phyloP scores from a whole-genome alignment of 2,888 invertebrate species.

The Corythucha ciliata region DNA sequence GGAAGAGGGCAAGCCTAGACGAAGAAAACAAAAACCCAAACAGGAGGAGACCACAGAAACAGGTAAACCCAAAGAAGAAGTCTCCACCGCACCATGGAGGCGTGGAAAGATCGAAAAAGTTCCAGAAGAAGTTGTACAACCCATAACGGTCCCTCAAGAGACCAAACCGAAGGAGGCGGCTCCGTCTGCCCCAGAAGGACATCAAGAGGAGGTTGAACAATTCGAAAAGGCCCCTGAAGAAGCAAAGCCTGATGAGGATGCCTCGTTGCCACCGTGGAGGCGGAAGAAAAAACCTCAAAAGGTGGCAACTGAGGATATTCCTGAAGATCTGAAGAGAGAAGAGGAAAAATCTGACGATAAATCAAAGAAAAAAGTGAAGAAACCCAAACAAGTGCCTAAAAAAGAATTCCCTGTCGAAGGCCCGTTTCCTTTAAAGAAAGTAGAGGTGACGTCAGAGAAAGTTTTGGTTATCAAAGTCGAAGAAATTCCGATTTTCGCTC shows the following conservation, averaged over 20 bases:
- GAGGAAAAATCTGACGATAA: not conserved
- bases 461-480: conserved; percentile 33
- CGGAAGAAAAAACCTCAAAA: conserved; percentile 22
- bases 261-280: conserved; percentile 26
- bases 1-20: conserved; percentile 25
- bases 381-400: conserved; percentile 25
- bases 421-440: conserved; percentile 25
- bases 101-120: not conserved
- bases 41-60: conserved; percentile 1
- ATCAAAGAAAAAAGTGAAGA: conserved; percentile 25
- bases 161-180: conserved; percentile 27
- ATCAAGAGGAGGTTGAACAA: conserved; percentile 29
- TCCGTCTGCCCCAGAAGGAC: conserved; percentile 20
- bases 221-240: conserved; percentile 19
- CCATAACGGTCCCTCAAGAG: conserved; percentile 25
- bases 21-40: conserved; percentile 1
- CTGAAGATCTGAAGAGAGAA: not conserved
- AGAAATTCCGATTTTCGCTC: conserved; percentile 52
- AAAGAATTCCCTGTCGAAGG: conserved; percentile 37
- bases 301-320: not conserved
- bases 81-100: not conserved
- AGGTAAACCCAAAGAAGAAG: not conserved
- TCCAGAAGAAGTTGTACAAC: conserved; percentile 22
- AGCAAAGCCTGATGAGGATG: conserved; percentile 19
- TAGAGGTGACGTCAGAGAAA: conserved; percentile 28